phyloP scores from a whole-genome alignment of 2,888 invertebrate species.

The Hydriomena furcata region DNA sequence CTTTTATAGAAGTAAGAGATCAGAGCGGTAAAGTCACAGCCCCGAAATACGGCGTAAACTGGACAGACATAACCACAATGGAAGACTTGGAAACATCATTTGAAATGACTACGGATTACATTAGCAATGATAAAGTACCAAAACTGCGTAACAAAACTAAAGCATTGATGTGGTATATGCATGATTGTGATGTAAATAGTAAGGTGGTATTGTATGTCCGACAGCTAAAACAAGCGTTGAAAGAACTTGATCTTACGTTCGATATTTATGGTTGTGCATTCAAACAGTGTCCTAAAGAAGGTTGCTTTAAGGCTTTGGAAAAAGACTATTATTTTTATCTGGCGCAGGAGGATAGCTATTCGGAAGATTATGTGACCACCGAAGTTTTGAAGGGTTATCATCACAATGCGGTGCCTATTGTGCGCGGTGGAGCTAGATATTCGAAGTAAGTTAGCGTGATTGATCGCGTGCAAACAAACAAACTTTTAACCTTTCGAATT shows the following conservation, averaged over 20 bases:
- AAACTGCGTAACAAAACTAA: conserved; percentile 39
- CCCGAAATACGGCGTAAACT: conserved; percentile 48
- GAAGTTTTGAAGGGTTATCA: conserved; percentile 72
- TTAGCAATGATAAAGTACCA: neutral
- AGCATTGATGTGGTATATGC: conserved; percentile 46
- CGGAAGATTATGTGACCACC: conserved; percentile 64
- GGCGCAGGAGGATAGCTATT: conserved; percentile 51
- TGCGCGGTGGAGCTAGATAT: conserved; percentile 86
- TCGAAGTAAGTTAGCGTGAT: conserved; percentile 60
- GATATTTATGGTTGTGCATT: conserved; percentile 75
- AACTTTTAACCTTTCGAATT: too few species aligned
- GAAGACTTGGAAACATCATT: neutral
- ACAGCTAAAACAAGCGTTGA: conserved; percentile 70
- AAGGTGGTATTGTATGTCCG: conserved; percentile 32
- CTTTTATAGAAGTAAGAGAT: conserved; percentile 65
- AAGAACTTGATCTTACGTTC: conserved; percentile 50
- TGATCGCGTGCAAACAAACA: too few species aligned
- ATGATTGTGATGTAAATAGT: conserved; percentile 42
- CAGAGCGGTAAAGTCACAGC: conserved; percentile 49
- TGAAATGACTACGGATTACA: neutral
- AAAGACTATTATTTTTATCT: conserved; percentile 68
- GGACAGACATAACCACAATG: conserved; percentile 41
- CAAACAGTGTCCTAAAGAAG: conserved; percentile 45
- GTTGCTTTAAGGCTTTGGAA: conserved; percentile 49
- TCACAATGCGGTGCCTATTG: conserved; percentile 85